Percentiles rank a stretch among this genome's conserved stretches.
Evolutionary conservation across 2,797 vertebrate species (phyloP).

Genomic region (Chiloscyllium punctatum): DNA sequence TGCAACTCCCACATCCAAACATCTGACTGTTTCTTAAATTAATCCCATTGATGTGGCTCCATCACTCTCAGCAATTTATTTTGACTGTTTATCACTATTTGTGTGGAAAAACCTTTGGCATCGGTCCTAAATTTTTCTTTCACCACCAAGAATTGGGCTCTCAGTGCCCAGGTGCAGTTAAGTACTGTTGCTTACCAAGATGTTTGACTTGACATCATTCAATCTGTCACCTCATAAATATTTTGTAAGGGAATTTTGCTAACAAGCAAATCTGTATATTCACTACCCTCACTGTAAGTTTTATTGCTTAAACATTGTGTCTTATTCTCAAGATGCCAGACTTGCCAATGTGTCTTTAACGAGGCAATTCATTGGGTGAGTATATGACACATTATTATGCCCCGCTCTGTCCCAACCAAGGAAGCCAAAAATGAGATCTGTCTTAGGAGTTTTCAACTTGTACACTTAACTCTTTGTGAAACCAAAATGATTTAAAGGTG

Average conservation of each 20-base stretch:
- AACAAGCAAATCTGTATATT: background rate
- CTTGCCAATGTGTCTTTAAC: background rate
- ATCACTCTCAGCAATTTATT: background rate
- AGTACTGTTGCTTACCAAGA: background rate
- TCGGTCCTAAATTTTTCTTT: background rate
- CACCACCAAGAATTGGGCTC: background rate
- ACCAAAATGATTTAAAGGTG: background rate
- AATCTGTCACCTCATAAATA: background rate
- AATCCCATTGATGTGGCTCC: background rate
- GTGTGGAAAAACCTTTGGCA: background rate
- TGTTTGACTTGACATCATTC: constrained; percentile 4
- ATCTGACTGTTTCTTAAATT: background rate
- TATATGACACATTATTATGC: background rate
- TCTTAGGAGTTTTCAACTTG: background rate
- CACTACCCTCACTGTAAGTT: background rate
- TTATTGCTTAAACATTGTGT: background rate
- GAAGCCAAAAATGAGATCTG: background rate
- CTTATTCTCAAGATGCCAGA: background rate
- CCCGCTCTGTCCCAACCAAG: too few species aligned
- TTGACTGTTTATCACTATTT: background rate
- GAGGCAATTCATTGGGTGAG: background rate
- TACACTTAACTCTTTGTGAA: background rate
- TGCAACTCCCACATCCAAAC: background rate
- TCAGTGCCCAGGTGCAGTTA: background rate
- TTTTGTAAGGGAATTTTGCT: background rate